phyloP scores from a whole-genome alignment of 1,140 invertebrate genomes.

The Nomia melanderi region DNA sequence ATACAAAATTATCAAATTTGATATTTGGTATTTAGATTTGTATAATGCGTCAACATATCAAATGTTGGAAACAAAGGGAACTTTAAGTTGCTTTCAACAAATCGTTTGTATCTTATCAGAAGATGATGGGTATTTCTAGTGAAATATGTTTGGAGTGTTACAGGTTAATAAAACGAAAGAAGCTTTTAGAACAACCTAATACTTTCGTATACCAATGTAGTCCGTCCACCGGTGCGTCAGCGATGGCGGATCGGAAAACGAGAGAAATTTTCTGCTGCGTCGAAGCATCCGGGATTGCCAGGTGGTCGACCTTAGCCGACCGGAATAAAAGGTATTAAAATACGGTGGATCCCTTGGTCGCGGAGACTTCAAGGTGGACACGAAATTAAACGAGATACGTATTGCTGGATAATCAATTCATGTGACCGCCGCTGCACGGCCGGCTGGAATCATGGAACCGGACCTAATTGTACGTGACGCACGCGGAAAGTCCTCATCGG shows the following conservation, averaged over 20 bases:
- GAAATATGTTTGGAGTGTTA: no score
- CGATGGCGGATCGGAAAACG: not conserved
- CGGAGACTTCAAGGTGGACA: slow-evolving; percentile 53
- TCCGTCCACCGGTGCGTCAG: no score
- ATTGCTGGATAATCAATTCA: not conserved
- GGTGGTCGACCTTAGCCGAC: slow-evolving; percentile 39
- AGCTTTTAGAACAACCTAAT: no score
- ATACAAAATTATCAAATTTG: no score
- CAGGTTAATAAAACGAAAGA: no score
- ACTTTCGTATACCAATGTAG: no score
- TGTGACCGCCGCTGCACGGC: not conserved
- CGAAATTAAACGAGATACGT: slow-evolving; percentile 40
- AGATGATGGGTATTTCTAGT: no score
- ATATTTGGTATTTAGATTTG: no score
- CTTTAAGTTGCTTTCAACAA: no score
- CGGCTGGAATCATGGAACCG: slow-evolving; percentile 41
- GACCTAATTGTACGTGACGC: slow-evolving; percentile 38
- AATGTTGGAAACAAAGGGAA: no score
- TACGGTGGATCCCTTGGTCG: not conserved
- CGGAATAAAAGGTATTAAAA: slow-evolving; percentile 38
- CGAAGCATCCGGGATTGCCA: slow-evolving; percentile 2
- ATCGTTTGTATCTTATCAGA: no score
- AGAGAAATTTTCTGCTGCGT: slow-evolving; percentile 25
- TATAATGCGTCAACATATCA: no score
- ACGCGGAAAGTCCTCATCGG: slow-evolving; percentile 10